These are phyloP conservation scores for Helicorthomorpha holstii DNA, from an alignment of 1,140 invertebrate species.

Conservation along the genomic window DNA sequence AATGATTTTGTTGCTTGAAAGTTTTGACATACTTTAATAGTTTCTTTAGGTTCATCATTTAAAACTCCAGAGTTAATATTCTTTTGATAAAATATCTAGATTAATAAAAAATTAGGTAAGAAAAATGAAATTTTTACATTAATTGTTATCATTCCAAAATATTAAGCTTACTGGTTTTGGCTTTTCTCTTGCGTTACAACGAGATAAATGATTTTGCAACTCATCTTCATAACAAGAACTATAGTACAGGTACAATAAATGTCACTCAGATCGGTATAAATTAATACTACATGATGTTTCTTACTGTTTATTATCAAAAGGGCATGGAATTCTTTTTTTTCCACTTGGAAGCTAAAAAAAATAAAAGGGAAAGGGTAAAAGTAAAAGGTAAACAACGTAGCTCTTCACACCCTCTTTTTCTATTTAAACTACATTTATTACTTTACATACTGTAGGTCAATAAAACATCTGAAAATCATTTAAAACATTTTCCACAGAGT, in stretches of 20 bases:
- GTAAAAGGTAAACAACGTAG: too few relatives aligned
- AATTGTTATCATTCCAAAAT: conserved; percentile 12
- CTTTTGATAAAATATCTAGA: conserved; percentile 22
- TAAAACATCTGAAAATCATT: too few relatives aligned
- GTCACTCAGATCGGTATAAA: neutral
- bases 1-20: too few relatives aligned
- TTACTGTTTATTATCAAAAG: conserved; percentile 26
- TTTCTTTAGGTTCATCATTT: conserved; percentile 23
- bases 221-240: conserved; percentile 50
- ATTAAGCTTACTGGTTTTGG: conserved; percentile 38
- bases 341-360: neutral
- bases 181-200: conserved; percentile 48
- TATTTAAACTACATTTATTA: too few relatives aligned
- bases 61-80: conserved; percentile 27
- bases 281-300: conserved; percentile 5
- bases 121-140: too few relatives aligned
- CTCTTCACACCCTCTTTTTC: too few relatives aligned
- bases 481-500: too few relatives aligned
- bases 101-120: conserved; percentile 11
- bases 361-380: too few relatives aligned
- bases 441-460: too few relatives aligned
- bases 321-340: conserved; percentile 21
- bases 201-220: conserved; percentile 49
- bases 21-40: neutral
- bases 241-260: conserved; percentile 8